A percentile compares a stretch with the other conserved stretches of the same genome.
Conservation (phyloP, 2,888 invertebrate genomes). For the Herminia tarsipennalis region DNA sequence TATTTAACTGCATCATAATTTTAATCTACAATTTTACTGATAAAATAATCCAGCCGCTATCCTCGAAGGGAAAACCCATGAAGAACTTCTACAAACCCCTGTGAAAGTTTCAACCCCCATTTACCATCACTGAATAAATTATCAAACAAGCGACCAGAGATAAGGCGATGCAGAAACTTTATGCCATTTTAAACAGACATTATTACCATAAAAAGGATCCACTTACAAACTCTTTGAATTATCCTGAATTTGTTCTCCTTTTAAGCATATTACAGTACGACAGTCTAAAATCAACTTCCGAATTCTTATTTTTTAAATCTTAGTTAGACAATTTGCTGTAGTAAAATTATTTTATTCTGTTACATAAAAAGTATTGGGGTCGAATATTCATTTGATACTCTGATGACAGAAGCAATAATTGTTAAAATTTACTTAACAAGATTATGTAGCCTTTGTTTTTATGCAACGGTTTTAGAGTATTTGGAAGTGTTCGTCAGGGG, state of each 20-base stretch:
- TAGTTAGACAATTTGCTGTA: slow-evolving; percentile 1
- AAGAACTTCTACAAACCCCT: slow-evolving; percentile 23
- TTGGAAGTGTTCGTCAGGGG: slow-evolving; percentile 10
- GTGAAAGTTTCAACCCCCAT: slow-evolving; percentile 32
- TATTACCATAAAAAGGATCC: slow-evolving; percentile 50
- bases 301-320: not conserved
- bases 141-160: slow-evolving; percentile 49
- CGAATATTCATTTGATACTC: slow-evolving; percentile 46
- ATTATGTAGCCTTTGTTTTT: slow-evolving; percentile 35
- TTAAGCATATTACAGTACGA: slow-evolving; percentile 19
- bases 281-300: slow-evolving; percentile 9
- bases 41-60: slow-evolving; percentile 7
- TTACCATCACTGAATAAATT: slow-evolving; percentile 56
- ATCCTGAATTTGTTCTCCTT: slow-evolving; percentile 40
- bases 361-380: slow-evolving; percentile 16
- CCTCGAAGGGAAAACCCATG: slow-evolving; percentile 7
- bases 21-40: slow-evolving; percentile 11
- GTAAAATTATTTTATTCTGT: slow-evolving; percentile 14
- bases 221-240: slow-evolving; percentile 50
- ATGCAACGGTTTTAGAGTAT: slow-evolving; percentile 10
- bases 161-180: slow-evolving; percentile 58
- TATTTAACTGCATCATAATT: too few species aligned
- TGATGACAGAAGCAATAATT: slow-evolving; percentile 46
- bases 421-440: slow-evolving; percentile 49
- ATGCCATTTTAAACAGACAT: slow-evolving; percentile 52